Percentiles rank a stretch among this genome's conserved stretches.
Conservation (phyloP, 2,888 invertebrate genomes). For the Dioctria linearis region DNA sequence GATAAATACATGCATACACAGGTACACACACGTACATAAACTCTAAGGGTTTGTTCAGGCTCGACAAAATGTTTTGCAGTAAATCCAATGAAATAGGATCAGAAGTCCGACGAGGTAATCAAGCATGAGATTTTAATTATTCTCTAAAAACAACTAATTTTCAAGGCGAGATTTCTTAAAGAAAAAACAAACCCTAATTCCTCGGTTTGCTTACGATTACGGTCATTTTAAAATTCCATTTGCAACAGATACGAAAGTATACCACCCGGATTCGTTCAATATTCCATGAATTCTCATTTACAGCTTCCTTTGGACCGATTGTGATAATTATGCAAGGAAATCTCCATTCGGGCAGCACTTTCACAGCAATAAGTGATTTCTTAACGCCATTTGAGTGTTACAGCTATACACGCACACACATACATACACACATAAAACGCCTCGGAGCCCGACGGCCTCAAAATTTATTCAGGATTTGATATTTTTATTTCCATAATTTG, state of each 20-base stretch:
- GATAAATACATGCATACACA: too few relatives aligned
- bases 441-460: not conserved
- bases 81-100: not conserved
- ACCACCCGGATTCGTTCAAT: not conserved
- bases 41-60: too few relatives aligned
- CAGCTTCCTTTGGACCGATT: not conserved
- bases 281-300: conserved; percentile 22
- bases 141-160: not conserved
- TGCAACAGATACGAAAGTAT: not conserved
- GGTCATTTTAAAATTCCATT: not conserved
- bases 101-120: not conserved
- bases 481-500: conserved; percentile 61
- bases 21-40: too few relatives aligned
- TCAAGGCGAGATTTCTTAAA: not conserved
- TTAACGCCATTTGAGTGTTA: conserved; percentile 51
- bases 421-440: conserved; percentile 35
- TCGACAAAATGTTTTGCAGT: too few relatives aligned
- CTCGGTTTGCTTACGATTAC: not conserved
- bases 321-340: conserved; percentile 45
- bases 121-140: conserved; percentile 29
- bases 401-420: too few relatives aligned
- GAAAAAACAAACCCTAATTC: not conserved
- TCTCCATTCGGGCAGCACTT: conserved; percentile 22
- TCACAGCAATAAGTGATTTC: conserved; percentile 45
- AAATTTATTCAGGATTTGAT: conserved; percentile 61